Base-by-base conservation (phyloP, 2,888 invertebrate genomes). In the Diadegma fenestrale region DNA sequence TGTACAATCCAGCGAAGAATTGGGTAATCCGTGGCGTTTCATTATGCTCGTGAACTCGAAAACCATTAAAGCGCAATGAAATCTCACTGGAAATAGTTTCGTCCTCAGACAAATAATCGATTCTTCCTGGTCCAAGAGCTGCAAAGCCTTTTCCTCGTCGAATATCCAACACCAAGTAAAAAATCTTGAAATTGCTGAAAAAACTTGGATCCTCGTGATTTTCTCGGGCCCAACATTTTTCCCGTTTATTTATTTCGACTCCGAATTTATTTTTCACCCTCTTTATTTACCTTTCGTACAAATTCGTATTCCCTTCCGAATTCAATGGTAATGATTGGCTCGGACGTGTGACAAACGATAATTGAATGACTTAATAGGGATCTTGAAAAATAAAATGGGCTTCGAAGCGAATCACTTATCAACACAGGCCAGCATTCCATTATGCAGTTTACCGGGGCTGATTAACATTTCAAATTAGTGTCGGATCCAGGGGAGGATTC, bases 391-490 rank as follows among this genome's bases (percentile, higher is more conserved):
- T 71, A 30, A 63, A 63, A 73, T 82, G 71, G 66, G 75, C 76
- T 85, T 71, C 48, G 71, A 79, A 77, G 76, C 79, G 76, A 85
- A 85, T 85, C 79, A 82, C 79, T 82, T 73, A 72, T 71, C 54
- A 30, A 14, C 85, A 64, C 82, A 75, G 79, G 82, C 64, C 71
- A 75, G 71, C 76, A 30, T 72, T 76, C 75, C 80, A 87, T 87
- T 80, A 86, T 86, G 80, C 84, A 82, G 75, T 84, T 87, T 73
- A 86, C 63, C 78, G 14, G 58, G 69, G 64, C 84, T 79, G 80
- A 86, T 86, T 86, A 82, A 80, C 80, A 82, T 82, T 82, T 22
- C 76, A 76, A 85, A 85, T 85, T 85, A 85, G 82, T 71, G 48
- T 14, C 33, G 68, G 33, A 43, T 41, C 84, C 76, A 54, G 54